phyloP scores from a whole-genome alignment of 1,140 invertebrate genomes.

The Macrotrachela quadricornifera region DNA sequence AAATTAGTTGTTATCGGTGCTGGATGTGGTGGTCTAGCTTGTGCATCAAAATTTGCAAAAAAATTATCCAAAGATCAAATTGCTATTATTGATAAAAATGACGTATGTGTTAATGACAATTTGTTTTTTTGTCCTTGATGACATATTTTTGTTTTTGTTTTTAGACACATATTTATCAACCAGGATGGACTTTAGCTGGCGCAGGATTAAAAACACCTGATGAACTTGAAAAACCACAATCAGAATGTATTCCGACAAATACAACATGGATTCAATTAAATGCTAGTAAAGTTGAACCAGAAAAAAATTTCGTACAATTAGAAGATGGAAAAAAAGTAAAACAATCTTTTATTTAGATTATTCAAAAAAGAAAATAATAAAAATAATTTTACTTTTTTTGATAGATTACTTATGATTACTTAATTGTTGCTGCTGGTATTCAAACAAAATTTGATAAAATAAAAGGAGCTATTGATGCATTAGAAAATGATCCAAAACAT shows the following conservation, averaged over 20 bases:
- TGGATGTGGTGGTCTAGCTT: slow-evolving; percentile 66
- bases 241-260: slow-evolving; percentile 4
- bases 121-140: background rate
- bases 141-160: slow-evolving; percentile 9
- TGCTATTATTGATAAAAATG: slow-evolving; percentile 59
- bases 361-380: too few species aligned
- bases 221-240: slow-evolving; percentile 29
- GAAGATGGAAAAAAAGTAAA: slow-evolving; percentile 6
- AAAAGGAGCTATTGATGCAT: slow-evolving; percentile 54
- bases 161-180: slow-evolving; percentile 81
- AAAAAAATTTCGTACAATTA: background rate
- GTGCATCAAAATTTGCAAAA: slow-evolving; percentile 58
- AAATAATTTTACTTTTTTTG: slow-evolving; percentile 10
- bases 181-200: slow-evolving; percentile 74
- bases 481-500: slow-evolving; percentile 40
- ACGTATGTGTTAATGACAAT: slow-evolving; percentile 30
- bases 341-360: background rate
- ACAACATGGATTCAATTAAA: slow-evolving; percentile 1
- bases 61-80: slow-evolving; percentile 45
- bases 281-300: slow-evolving; percentile 2
- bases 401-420: slow-evolving; percentile 25
- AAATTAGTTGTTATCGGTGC: slow-evolving; percentile 74
- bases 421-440: slow-evolving; percentile 50
- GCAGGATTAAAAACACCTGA: slow-evolving; percentile 56
- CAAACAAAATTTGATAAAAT: slow-evolving; percentile 38